A percentile compares a stretch with the other conserved stretches of the same genome.
Evolutionary conservation across 1,140 invertebrate genomes (phyloP).

Genomic region (Lepeophtheirus salmonis): DNA sequence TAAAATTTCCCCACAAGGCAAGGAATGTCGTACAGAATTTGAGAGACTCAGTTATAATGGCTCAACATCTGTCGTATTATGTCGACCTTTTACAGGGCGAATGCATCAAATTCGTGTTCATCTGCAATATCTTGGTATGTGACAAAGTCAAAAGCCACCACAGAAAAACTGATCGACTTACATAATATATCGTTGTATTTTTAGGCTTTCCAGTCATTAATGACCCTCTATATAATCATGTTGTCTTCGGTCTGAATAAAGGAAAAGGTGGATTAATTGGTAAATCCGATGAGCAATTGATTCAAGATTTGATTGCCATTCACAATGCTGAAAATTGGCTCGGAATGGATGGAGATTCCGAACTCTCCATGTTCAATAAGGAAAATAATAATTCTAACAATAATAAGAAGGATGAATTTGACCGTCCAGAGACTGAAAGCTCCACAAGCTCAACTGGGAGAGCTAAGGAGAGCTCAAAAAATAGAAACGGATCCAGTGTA

Average conservation of each 20-base stretch:
- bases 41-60: constrained; percentile 62
- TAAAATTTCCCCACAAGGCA: constrained; percentile 70
- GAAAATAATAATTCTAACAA: neutral
- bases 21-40: constrained; percentile 74
- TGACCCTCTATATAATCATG: constrained; percentile 85
- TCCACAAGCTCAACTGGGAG: neutral
- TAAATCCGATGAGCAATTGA: constrained; percentile 73
- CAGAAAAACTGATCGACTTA: neutral
- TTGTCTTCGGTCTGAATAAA: constrained; percentile 69
- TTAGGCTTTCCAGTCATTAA: constrained; percentile 86
- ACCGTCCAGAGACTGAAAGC: neutral
- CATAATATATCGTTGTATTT: constrained; percentile 19
- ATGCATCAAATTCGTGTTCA: constrained; percentile 99
- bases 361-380: constrained; percentile 50
- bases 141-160: neutral
- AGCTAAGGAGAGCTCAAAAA: neutral
- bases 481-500: neutral
- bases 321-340: constrained; percentile 85
- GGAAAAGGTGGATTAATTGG: constrained; percentile 80
- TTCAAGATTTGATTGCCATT: constrained; percentile 65
- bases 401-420: neutral
- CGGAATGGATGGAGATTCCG: constrained; percentile 69
- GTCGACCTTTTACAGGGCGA: constrained; percentile 77
- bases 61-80: constrained; percentile 74
- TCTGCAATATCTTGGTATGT: constrained; percentile 74